Percentiles rank a stretch among this genome's conserved stretches.
Conservation (phyloP, 2,113 vertebrate genomes). For the Oryzias woworae region DNA sequence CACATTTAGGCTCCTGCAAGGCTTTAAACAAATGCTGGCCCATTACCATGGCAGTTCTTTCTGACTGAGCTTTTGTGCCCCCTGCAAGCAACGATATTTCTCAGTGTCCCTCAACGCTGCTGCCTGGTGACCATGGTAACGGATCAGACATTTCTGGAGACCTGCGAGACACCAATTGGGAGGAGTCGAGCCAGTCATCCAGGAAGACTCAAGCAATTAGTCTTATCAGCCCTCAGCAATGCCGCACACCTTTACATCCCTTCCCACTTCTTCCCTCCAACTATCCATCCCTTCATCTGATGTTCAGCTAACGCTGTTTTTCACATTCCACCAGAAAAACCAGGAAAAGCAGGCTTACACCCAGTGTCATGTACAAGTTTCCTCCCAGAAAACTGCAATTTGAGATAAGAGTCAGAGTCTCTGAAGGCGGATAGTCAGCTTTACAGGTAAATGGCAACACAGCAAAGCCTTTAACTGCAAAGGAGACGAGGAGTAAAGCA, state of each 20-base stretch:
- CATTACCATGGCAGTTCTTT: not conserved
- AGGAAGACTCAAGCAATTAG: constrained; percentile 33
- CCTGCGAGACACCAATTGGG: constrained; percentile 3
- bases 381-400: constrained; percentile 26
- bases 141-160: constrained; percentile 31
- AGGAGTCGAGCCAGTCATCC: constrained; percentile 24
- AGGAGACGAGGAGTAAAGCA: constrained; percentile 34
- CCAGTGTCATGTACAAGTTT: constrained; percentile 6
- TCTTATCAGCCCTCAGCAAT: constrained; percentile 42
- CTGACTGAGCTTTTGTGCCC: not conserved
- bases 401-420: constrained; percentile 36
- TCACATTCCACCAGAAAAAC: constrained; percentile 3
- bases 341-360: constrained; percentile 3
- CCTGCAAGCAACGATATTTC: not conserved
- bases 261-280: not conserved
- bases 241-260: constrained; percentile 5
- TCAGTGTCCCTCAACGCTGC: constrained; percentile 1
- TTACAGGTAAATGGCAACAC: constrained; percentile 33
- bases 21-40: no score
- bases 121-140: constrained; percentile 57
- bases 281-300: constrained; percentile 1
- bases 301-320: not conserved
- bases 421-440: constrained; percentile 33
- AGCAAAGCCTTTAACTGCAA: constrained; percentile 47
- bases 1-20: no score